Base-by-base conservation (phyloP, 2,113 vertebrate species). In the Melozone crissalis region DNA sequence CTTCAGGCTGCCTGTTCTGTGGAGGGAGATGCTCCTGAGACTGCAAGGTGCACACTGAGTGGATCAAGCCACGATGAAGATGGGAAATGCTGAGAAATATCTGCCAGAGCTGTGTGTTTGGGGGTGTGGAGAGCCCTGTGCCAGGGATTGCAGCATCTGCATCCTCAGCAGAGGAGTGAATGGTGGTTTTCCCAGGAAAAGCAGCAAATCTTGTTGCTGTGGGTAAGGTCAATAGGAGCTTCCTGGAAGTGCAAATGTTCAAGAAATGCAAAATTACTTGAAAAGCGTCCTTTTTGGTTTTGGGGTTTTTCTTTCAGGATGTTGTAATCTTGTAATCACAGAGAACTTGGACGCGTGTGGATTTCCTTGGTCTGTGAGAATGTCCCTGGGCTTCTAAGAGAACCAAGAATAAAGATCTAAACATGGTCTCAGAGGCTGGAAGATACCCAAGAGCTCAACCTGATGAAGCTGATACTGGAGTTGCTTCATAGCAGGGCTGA, bases 51-150 rank as follows among this genome's bases (percentile, higher is more conserved):
- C 11, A 2, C 6, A 0, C 11, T 0, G 4, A 33, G 49, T 10
- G 30, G n/a, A 57, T 43, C 13, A 17, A 78, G 47, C 16, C 5
- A 1, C 0, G 0, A 26, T 31, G 21, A 24, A 4, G 31, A 52
- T 1, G 3, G 2, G 3, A 44, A 67, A 26, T 18, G 67, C 33
- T 0, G 0, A 52, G 14, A 0, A 20, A 9, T 19, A 57, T 30
- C 51, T 74, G 52, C 52, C 3, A 3, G 31, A 57, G 37, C 62
- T 39, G 62, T 46, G 58, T 39, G 18, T 39, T 31, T 31, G 2
- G 21, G 62, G 9, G 2, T 1, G 3, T 33, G 65, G 52, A 35
- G 46, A 92, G 5, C 33, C 37, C 46, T 1, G 1, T 37, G 49
- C 30, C 14, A 4, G 23, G 22, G 33, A 31, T 14, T 2, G 0